phyloP scores from a whole-genome alignment of 2,797 vertebrate species.

The Distichodus sexfasciatus region DNA sequence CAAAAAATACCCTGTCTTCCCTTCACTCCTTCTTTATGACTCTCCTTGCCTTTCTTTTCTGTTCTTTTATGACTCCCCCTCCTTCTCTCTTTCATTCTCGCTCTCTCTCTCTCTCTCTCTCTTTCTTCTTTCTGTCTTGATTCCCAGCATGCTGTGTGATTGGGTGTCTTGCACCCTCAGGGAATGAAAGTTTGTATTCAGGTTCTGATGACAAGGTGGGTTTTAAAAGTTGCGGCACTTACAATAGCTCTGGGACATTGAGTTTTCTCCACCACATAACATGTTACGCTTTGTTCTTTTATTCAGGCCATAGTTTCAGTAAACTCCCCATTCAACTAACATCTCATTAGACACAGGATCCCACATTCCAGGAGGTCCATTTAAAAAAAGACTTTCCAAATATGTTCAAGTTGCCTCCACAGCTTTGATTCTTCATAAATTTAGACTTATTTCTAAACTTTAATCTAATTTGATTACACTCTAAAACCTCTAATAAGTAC shows the following conservation, averaged over 20 bases:
- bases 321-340: neutral
- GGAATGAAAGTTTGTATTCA: conserved; percentile 45
- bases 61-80: conserved; percentile 23
- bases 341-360: neutral
- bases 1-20: conserved; percentile 32
- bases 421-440: no score
- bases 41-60: conserved; percentile 30
- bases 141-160: conserved; percentile 41
- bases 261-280: neutral
- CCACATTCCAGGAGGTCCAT: neutral
- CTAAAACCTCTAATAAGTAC: no score
- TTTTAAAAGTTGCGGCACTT: neutral
- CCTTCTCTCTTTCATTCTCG: no score
- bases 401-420: no score
- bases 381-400: neutral
- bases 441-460: no score
- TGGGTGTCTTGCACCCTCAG: conserved; percentile 35
- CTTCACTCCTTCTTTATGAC: conserved; percentile 12
- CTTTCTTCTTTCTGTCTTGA: conserved; percentile 22
- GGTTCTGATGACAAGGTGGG: conserved; percentile 20
- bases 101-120: conserved; percentile 10
- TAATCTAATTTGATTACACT: no score
- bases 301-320: neutral
- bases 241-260: neutral
- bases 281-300: neutral